phyloP scores from a whole-genome alignment of 2,113 vertebrate species.

The Notarius quadriscutis region DNA sequence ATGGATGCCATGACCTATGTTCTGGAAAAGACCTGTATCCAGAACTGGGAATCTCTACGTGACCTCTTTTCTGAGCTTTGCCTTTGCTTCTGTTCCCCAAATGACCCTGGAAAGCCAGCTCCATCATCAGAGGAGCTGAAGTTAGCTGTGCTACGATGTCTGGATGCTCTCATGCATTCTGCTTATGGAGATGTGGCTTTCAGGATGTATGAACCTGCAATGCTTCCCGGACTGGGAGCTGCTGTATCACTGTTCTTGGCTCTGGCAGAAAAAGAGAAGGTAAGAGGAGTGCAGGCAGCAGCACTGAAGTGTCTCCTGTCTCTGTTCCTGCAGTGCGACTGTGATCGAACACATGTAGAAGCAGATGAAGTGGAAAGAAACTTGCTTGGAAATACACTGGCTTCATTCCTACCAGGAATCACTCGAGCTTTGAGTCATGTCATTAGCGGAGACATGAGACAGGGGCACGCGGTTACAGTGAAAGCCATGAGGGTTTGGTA shows the following conservation, averaged over 20 bases:
- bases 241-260: slow-evolving; percentile 83
- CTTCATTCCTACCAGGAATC: slow-evolving; percentile 91
- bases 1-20: slow-evolving; percentile 78
- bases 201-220: slow-evolving; percentile 77
- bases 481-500: slow-evolving; percentile 82
- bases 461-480: slow-evolving; percentile 79
- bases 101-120: slow-evolving; percentile 65
- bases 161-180: slow-evolving; percentile 81
- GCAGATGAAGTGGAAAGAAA: slow-evolving; percentile 60
- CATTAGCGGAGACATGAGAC: slow-evolving; percentile 84
- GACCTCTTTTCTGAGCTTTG: slow-evolving; percentile 89
- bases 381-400: slow-evolving; percentile 77
- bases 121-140: slow-evolving; percentile 84
- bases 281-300: slow-evolving; percentile 76
- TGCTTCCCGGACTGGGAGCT: slow-evolving; percentile 85
- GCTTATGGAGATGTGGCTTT: slow-evolving; percentile 77
- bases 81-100: slow-evolving; percentile 77
- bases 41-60: slow-evolving; percentile 77
- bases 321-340: slow-evolving; percentile 82
- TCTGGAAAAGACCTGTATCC: slow-evolving; percentile 80
- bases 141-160: slow-evolving; percentile 72
- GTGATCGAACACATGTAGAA: slow-evolving; percentile 66
- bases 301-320: slow-evolving; percentile 82
- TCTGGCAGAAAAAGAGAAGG: slow-evolving; percentile 82
- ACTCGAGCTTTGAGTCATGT: slow-evolving; percentile 76